Conservation (phyloP, 2,113 vertebrate genomes). For the Malurus elegans region DNA sequence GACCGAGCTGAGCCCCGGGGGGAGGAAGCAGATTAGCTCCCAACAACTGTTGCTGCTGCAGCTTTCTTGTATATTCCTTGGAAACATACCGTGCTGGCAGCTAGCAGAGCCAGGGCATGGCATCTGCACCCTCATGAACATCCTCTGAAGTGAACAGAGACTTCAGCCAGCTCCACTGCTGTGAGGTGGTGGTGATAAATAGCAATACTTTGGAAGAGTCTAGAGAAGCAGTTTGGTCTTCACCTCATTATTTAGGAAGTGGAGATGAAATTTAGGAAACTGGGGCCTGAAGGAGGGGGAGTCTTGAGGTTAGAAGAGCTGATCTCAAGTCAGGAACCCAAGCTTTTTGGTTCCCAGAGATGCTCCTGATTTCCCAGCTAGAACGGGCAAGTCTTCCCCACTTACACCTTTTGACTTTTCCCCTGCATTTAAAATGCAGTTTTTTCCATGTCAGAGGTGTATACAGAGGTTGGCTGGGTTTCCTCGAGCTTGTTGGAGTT, state of each 20-base stretch:
- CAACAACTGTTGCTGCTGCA: background rate
- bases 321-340: background rate
- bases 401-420: background rate
- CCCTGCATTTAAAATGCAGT: background rate
- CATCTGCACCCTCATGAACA: background rate
- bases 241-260: background rate
- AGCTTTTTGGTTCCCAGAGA: background rate
- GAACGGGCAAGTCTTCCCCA: background rate
- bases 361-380: background rate
- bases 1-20: background rate
- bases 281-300: background rate
- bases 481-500: background rate
- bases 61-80: background rate
- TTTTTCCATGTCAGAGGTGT: background rate
- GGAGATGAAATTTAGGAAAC: background rate
- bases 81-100: background rate
- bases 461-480: background rate
- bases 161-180: background rate
- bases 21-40: constrained; percentile 9
- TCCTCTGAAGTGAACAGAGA: background rate
- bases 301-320: background rate
- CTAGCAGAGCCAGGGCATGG: background rate
- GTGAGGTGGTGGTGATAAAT: background rate
- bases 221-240: background rate
- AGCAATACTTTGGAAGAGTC: background rate